Evolutionary conservation across 2,888 invertebrate genomes (phyloP), one percentile per base, ranked within the genome.

Genomic region (Cheilosia impressa): DNA sequence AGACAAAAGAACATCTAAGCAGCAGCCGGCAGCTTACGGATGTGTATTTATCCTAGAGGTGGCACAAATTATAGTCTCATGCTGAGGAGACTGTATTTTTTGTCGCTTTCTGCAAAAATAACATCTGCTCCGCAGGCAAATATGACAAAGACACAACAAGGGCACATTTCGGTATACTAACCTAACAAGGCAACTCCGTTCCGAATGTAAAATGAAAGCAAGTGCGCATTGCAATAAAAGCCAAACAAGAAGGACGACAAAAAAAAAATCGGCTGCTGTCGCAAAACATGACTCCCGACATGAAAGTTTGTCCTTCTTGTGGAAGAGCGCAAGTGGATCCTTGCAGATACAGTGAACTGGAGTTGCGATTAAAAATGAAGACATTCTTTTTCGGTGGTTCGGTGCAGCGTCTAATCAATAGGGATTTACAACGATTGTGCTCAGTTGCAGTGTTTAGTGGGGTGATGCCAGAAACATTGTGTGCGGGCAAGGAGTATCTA

Each of bases 111-210:
- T 52, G 50, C 63, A 76, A 58, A 47, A 76, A 69, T 47, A 82
- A 60, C 71, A 82, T 71, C 65, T 82, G 71, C 65, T 77, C 66
- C 69, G 45, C 31, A 71, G 65, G 57, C 63, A 82, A 65, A 82
- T 62, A 62, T 71, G 76, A 82, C 65, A 45, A 71, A 41, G 82
- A 77, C 82, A 77, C 52, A 82, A 82, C 58, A 82, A 77, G 77
- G 82, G 72, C 82, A 82, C 77, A 72, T 77, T 72, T 82, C 47
- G 53, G 19, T 31, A 38, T 38, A 38, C 13, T 13, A 38, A 34
- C 65, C 53, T 82, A 77, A 77, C 82, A 82, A 82, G 77, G 71
- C 69, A 82, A 43, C 66, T 72, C 45, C 24, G 63, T 34, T 9
- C 9, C 27, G 65, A 55, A 65, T 71, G 65, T 60, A 71, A 77